These are phyloP conservation scores for Nomia melanderi DNA, from an alignment of 1,140 invertebrate species.

Conservation along the genomic window DNA sequence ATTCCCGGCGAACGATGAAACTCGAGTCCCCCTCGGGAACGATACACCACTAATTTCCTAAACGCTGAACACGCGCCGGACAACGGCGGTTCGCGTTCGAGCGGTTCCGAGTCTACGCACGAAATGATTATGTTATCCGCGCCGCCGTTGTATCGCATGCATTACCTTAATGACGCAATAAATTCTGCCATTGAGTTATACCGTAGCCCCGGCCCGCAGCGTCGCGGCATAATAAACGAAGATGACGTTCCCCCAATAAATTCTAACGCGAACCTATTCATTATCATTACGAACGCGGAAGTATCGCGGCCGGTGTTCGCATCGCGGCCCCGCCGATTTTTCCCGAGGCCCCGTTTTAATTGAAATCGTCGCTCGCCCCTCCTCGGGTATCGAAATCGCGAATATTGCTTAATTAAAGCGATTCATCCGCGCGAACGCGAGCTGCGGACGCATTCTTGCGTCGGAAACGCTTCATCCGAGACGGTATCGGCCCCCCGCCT, in stretches of 20 bases:
- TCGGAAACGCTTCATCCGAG: no score
- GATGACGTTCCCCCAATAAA: slow-evolving; percentile 38
- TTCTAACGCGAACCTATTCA: slow-evolving; percentile 41
- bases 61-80: not conserved
- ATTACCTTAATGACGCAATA: slow-evolving; percentile 48
- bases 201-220: not conserved
- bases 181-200: slow-evolving; percentile 46
- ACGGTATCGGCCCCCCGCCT: no score
- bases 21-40: no score
- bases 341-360: not conserved
- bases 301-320: slow-evolving; percentile 5
- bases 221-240: slow-evolving; percentile 39
- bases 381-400: not conserved
- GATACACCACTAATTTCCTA: no score
- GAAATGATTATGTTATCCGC: slow-evolving; percentile 50
- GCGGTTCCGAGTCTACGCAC: slow-evolving; percentile 11
- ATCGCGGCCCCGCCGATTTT: slow-evolving; percentile 3
- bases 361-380: not conserved
- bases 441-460: not conserved
- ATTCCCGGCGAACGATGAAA: no score
- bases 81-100: no score
- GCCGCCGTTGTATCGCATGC: slow-evolving; percentile 38
- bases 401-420: slow-evolving; percentile 8
- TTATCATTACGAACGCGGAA: slow-evolving; percentile 44
- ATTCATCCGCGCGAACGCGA: not conserved